These are phyloP conservation scores for Bambusicola thoracicus DNA, from an alignment of 2,113 vertebrate genomes.

Conservation along the genomic window DNA sequence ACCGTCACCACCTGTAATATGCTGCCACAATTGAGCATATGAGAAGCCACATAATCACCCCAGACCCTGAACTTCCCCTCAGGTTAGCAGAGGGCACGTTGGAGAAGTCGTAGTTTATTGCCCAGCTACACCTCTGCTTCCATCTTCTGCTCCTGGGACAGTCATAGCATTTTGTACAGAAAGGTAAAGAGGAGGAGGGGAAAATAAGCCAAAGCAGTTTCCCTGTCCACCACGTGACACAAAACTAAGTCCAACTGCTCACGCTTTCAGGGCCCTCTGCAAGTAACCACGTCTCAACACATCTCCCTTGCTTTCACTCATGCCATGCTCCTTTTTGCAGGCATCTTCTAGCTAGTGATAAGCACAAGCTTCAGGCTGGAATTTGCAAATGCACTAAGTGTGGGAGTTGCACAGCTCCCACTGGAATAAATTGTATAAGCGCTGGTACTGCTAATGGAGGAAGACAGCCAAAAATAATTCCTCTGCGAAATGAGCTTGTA, in stretches of 20 bases:
- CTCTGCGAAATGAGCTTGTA: not conserved
- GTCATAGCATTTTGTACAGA: not conserved
- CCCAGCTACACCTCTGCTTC: not conserved
- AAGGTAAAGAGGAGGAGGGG: not conserved
- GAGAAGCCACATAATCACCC: no score
- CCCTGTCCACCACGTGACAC: fast-evolving
- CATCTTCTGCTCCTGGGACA: not conserved
- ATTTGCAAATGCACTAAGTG: not conserved
- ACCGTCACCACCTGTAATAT: not conserved
- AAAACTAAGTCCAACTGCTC: not conserved
- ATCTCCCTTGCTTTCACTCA: not conserved
- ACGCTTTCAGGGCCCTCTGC: not conserved
- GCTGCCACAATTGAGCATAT: not conserved
- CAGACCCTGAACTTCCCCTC: not conserved
- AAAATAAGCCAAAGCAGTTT: not conserved
- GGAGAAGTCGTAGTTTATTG: no score
- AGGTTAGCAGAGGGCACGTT: not conserved
- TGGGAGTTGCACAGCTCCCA: not conserved
- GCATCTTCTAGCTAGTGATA: not conserved
- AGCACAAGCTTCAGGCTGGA: not conserved
- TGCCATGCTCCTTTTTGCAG: not conserved
- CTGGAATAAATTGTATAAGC: not conserved
- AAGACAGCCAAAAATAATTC: not conserved
- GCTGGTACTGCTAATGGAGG: conserved; percentile 29
- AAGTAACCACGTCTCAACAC: not conserved